Percentiles rank a stretch among this genome's conserved stretches.
phyloP scores from a whole-genome alignment of 2,797 vertebrate species.

The Neoniphon sammara region DNA sequence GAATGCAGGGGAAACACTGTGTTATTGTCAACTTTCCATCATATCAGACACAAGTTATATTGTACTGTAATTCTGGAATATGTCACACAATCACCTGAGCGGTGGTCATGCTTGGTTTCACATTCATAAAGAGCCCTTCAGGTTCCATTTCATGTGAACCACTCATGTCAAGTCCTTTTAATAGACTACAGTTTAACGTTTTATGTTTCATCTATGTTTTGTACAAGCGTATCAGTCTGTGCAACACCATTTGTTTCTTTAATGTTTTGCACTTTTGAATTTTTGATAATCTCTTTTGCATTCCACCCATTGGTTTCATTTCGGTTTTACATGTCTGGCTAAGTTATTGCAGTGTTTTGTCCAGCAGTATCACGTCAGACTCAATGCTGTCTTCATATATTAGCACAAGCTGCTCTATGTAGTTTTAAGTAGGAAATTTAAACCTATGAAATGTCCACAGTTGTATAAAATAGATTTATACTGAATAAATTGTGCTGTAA shows the following conservation, averaged over 20 bases:
- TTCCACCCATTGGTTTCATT: slow-evolving; percentile 46
- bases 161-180: neutral
- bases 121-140: slow-evolving; percentile 18
- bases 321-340: neutral
- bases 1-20: neutral
- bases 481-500: slow-evolving; percentile 31
- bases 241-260: slow-evolving; percentile 10
- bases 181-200: slow-evolving; percentile 16
- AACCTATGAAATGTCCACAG: slow-evolving; percentile 7
- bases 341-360: slow-evolving; percentile 24
- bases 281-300: slow-evolving; percentile 14
- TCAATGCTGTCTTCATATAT: slow-evolving; percentile 26
- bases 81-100: neutral
- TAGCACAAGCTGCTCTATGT: slow-evolving; percentile 20
- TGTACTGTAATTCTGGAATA: slow-evolving; percentile 41
- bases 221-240: slow-evolving; percentile 19
- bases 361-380: slow-evolving; percentile 18
- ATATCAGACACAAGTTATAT: slow-evolving; percentile 17
- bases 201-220: slow-evolving; percentile 3
- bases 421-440: slow-evolving; percentile 16
- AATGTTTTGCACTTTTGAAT: neutral
- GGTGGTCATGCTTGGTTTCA: slow-evolving; percentile 8
- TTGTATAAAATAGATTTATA: slow-evolving; percentile 35
- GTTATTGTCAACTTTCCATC: slow-evolving; percentile 21
- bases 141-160: neutral